phyloP scores from a whole-genome alignment of 2,113 vertebrate genomes.

The Ammospiza nelsoni region DNA sequence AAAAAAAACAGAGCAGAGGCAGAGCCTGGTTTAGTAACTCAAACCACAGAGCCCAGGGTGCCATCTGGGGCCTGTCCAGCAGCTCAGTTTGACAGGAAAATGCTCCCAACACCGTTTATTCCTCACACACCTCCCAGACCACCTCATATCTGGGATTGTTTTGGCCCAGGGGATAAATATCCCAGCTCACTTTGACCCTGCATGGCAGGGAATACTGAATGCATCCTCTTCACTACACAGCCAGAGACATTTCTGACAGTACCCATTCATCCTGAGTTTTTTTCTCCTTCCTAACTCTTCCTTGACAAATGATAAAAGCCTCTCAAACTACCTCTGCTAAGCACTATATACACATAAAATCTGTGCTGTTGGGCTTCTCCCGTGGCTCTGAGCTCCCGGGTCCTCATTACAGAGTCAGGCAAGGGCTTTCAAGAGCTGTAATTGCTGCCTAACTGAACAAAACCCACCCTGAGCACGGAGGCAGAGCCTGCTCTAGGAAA shows the following conservation, averaged over 20 bases:
- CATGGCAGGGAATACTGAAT: fast-evolving
- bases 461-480: not conserved
- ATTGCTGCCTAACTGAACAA: not conserved
- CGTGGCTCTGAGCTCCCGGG: not conserved
- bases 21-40: not conserved
- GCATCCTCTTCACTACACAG: not conserved
- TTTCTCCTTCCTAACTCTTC: not conserved
- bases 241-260: not conserved
- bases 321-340: not conserved
- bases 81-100: not conserved
- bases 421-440: not conserved
- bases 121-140: not conserved
- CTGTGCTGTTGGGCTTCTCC: not conserved
- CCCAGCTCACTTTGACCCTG: not conserved
- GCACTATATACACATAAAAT: not conserved
- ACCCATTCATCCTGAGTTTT: not conserved
- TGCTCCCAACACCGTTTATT: not conserved
- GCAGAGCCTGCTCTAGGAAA: not conserved
- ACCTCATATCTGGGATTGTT: not conserved
- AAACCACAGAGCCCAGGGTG: fast-evolving
- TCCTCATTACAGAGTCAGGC: not conserved
- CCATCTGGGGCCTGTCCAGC: fast-evolving
- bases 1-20: not conserved
- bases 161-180: not conserved
- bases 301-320: not conserved